phyloP scores from a whole-genome alignment of 2,797 vertebrate species.

The Todus mexicanus region DNA sequence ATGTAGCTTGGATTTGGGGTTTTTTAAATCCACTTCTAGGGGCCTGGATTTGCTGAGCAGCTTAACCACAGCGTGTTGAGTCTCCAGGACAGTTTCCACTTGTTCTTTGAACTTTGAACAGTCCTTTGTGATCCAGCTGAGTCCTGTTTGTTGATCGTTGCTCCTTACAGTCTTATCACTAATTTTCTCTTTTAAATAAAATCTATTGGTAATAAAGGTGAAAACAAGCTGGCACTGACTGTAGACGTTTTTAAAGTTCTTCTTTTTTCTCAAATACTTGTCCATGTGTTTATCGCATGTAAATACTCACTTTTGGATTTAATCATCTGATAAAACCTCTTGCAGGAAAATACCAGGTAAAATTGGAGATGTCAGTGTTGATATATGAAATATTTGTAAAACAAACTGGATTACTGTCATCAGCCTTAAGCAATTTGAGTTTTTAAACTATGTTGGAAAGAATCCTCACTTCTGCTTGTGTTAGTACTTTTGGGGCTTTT shows the following conservation, averaged over 20 bases:
- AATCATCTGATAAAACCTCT: background rate
- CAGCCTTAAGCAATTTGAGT: background rate
- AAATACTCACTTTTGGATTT: background rate
- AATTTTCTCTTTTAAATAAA: background rate
- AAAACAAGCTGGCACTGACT: background rate
- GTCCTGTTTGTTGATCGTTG: background rate
- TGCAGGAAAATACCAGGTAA: background rate
- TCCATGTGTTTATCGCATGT: background rate
- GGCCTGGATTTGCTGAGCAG: background rate
- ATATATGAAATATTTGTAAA: background rate
- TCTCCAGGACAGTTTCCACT: background rate
- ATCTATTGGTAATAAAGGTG: background rate
- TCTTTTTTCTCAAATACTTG: background rate
- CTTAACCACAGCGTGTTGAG: background rate
- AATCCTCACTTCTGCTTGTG: background rate
- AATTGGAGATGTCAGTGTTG: background rate
- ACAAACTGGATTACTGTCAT: background rate
- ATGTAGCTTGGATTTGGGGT: background rate
- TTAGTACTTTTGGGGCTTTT: background rate
- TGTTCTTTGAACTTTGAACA: slow-evolving; percentile 46
- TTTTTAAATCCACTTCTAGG: background rate
- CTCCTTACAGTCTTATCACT: background rate
- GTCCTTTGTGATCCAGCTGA: background rate
- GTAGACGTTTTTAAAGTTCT: background rate
- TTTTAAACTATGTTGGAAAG: background rate